Evolutionary conservation across 2,113 vertebrate genomes (phyloP).

Genomic region (Tiliqua scincoides): DNA sequence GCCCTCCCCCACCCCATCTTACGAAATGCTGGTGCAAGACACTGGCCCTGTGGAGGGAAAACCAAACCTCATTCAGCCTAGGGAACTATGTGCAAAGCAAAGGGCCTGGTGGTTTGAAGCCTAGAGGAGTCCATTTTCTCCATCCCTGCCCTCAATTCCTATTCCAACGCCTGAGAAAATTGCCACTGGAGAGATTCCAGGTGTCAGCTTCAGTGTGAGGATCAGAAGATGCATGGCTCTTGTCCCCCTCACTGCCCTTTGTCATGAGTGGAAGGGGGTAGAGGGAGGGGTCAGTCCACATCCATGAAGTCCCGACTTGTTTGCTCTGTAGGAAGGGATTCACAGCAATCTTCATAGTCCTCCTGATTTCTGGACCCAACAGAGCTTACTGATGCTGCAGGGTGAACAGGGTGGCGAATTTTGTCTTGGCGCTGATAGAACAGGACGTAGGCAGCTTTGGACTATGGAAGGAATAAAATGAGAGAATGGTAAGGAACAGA

Average conservation of each 20-base stretch:
- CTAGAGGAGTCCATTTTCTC: not conserved
- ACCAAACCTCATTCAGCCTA: not conserved
- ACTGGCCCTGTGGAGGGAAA: not conserved
- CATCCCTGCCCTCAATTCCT: not conserved
- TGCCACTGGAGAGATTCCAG: not conserved
- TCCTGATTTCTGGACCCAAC: conserved; percentile 34
- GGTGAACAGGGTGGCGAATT: conserved; percentile 73
- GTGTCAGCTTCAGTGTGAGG: conserved; percentile 3
- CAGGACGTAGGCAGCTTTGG: conserved; percentile 86
- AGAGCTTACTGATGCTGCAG: not conserved
- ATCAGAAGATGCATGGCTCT: not conserved
- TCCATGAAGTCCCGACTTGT: conserved; percentile 55
- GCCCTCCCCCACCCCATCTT: not conserved
- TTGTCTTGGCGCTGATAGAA: conserved; percentile 90
- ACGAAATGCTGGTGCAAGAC: conserved; percentile 23
- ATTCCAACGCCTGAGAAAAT: conserved; percentile 6
- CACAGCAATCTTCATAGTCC: conserved; percentile 35
- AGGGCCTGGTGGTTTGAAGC: not conserved
- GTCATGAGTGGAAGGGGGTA: not conserved
- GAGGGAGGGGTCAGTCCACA: conserved; percentile 48
- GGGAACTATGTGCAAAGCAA: conserved; percentile 9
- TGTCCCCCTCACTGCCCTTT: no score
- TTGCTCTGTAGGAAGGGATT: conserved; percentile 34
- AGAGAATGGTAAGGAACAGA: not conserved
- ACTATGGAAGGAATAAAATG: conserved; percentile 65